Percentiles rank a stretch among this genome's conserved stretches.
These are phyloP conservation scores for Drosophila meridiana DNA, from an alignment of 2,888 invertebrate genomes.

Conservation along the genomic window DNA sequence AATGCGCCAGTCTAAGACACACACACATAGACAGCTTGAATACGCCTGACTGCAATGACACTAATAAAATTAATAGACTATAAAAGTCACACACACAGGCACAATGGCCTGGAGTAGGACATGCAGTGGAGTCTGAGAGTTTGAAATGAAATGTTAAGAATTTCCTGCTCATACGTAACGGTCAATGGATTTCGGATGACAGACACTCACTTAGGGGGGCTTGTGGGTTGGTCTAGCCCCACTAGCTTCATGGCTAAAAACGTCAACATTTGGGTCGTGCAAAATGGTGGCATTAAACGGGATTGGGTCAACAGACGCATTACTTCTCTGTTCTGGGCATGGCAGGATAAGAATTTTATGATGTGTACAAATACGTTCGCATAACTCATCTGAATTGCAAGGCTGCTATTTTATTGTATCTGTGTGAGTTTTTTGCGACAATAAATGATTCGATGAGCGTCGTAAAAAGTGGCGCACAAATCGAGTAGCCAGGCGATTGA, in stretches of 20 bases:
- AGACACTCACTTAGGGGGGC: constrained; percentile 12
- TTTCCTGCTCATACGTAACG: constrained; percentile 49
- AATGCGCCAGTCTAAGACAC: constrained; percentile 5
- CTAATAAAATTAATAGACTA: constrained; percentile 70
- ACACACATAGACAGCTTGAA: constrained; percentile 5
- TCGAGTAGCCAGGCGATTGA: background rate
- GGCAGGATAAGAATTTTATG: constrained; percentile 20
- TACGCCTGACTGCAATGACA: constrained; percentile 36
- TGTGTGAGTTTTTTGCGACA: background rate
- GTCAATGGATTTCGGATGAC: constrained; percentile 55
- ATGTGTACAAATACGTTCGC: constrained; percentile 18
- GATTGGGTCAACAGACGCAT: constrained; percentile 51
- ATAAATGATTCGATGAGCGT: constrained; percentile 15
- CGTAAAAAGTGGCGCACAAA: background rate
- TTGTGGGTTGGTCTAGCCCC: background rate
- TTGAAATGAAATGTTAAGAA: constrained; percentile 45
- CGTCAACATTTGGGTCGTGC: constrained; percentile 15
- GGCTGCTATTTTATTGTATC: constrained; percentile 13
- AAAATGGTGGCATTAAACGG: constrained; percentile 31
- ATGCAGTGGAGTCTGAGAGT: constrained; percentile 5
- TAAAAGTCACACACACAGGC: constrained; percentile 25
- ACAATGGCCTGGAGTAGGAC: background rate
- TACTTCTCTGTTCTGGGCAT: constrained; percentile 18
- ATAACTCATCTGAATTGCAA: constrained; percentile 19
- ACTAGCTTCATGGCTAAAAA: constrained; percentile 13